Conservation (phyloP, 2,888 invertebrate genomes). For the Meandrusa payeni region DNA sequence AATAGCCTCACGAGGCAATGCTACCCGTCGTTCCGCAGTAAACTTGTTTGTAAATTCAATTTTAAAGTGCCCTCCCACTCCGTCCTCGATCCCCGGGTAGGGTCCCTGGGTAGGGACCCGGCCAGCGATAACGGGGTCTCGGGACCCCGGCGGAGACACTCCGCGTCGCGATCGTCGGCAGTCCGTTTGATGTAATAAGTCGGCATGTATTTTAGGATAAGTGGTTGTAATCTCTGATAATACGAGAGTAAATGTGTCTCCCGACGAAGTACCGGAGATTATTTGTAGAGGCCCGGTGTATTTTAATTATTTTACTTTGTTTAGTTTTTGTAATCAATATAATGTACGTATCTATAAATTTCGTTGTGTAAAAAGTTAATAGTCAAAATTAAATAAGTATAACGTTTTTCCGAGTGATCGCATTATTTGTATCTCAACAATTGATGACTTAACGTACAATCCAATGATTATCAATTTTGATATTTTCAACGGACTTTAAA, state of each 20-base stretch:
- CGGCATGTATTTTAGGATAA: constrained; percentile 19
- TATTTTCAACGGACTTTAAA: no score
- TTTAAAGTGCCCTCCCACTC: constrained; percentile 15
- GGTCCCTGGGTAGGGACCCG: constrained; percentile 10
- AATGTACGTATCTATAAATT: no score
- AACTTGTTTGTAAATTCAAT: constrained; percentile 22
- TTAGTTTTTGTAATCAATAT: no score
- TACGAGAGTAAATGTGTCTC: constrained; percentile 15
- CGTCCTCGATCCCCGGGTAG: constrained; percentile 9
- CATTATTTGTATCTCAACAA: no score
- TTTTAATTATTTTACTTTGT: no score
- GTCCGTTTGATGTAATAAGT: constrained; percentile 24
- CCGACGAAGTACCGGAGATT: constrained; percentile 1
- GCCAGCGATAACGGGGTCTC: constrained; percentile 16
- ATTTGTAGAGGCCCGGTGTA: neutral
- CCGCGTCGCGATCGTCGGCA: constrained; percentile 8
- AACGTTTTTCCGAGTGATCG: no score
- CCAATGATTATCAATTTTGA: no score
- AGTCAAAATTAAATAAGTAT: no score
- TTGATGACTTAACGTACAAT: no score
- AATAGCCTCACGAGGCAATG: constrained; percentile 4
- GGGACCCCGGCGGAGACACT: neutral
- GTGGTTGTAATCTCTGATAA: constrained; percentile 22
- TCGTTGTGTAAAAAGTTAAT: no score
- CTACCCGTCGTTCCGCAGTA: constrained; percentile 11